Percentiles rank a stretch among this genome's conserved stretches.
Evolutionary conservation across 92 coral and sea anemone genomes (phyloP).

Genomic region (Siderastrea siderea): DNA sequence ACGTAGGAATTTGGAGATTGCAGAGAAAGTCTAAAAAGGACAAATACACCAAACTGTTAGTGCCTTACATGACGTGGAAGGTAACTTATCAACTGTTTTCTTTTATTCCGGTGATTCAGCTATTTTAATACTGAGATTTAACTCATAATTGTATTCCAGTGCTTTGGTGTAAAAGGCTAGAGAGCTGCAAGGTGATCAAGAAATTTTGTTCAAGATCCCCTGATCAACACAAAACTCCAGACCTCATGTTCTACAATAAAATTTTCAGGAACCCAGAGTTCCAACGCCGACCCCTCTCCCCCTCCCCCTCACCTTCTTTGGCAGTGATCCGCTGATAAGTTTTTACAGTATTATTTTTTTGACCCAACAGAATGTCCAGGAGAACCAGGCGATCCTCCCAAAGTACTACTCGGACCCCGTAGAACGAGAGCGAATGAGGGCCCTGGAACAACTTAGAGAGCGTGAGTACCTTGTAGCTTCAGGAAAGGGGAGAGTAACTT

Average conservation of each 20-base stretch:
- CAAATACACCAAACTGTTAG: background rate
- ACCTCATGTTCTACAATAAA: too few relatives aligned
- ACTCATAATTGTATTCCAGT: too few relatives aligned
- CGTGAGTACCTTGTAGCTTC: background rate
- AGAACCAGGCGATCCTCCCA: constrained; percentile 27
- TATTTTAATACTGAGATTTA: background rate
- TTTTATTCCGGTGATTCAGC: too few relatives aligned
- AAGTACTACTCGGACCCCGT: constrained; percentile 33
- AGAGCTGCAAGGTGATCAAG: too few relatives aligned
- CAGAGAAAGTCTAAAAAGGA: constrained; percentile 1
- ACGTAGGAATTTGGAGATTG: constrained; percentile 30
- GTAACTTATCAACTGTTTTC: background rate
- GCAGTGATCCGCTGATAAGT: background rate
- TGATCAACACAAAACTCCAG: too few relatives aligned
- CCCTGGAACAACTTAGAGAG: constrained; percentile 12
- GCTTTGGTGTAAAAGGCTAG: too few relatives aligned
- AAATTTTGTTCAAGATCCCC: too few relatives aligned
- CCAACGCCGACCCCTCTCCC: too few relatives aligned
- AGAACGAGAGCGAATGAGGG: constrained; percentile 15
- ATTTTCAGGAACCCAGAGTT: too few relatives aligned
- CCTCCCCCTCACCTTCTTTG: too few relatives aligned
- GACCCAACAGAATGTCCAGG: constrained; percentile 12
- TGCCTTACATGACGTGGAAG: constrained; percentile 13
- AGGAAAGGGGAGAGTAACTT: background rate
- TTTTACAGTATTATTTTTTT: background rate